A percentile compares a stretch with the other conserved stretches of the same genome.
Evolutionary conservation across 1,140 invertebrate genomes (phyloP).

Genomic region (Bombus haemorrhoidalis): DNA sequence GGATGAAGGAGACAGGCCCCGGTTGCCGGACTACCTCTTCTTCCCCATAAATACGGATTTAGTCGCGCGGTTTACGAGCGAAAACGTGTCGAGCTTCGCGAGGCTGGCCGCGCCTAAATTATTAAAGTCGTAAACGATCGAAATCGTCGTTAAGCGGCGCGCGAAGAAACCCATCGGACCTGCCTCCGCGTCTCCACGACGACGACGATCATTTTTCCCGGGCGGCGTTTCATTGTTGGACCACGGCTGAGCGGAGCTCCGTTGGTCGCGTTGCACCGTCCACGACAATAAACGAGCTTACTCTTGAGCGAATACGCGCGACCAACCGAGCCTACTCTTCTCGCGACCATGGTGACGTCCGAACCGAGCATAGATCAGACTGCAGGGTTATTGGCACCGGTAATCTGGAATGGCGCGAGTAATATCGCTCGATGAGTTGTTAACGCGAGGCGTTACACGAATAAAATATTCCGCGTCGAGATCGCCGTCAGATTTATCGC

Average conservation of each 20-base stretch:
- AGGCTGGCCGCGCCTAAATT: constrained; percentile 81
- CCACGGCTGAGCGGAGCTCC: constrained; percentile 27
- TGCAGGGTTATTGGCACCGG: constrained; percentile 36
- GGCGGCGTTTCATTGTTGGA: constrained; percentile 70
- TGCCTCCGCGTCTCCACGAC: constrained; percentile 58
- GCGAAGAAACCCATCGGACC: constrained; percentile 71
- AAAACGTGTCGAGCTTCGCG: constrained; percentile 82
- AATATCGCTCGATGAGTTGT: constrained; percentile 46
- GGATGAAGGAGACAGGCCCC: constrained; percentile 52
- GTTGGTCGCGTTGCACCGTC: neutral
- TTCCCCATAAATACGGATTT: constrained; percentile 82
- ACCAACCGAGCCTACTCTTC: neutral
- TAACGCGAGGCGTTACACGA: constrained; percentile 42
- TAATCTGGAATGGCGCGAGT: constrained; percentile 39
- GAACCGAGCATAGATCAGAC: constrained; percentile 39
- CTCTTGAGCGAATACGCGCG: constrained; percentile 16
- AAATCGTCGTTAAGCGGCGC: constrained; percentile 81
- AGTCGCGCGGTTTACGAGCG: constrained; percentile 81
- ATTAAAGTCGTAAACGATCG: constrained; percentile 83
- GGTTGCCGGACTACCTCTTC: constrained; percentile 74
- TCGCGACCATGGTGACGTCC: constrained; percentile 32
- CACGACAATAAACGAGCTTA: constrained; percentile 60
- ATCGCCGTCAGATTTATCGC: constrained; percentile 22
- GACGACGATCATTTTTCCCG: constrained; percentile 71
- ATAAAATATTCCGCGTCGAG: constrained; percentile 26